These are phyloP conservation scores for Scomber scombrus DNA, from an alignment of 2,113 vertebrate species.

Conservation along the genomic window DNA sequence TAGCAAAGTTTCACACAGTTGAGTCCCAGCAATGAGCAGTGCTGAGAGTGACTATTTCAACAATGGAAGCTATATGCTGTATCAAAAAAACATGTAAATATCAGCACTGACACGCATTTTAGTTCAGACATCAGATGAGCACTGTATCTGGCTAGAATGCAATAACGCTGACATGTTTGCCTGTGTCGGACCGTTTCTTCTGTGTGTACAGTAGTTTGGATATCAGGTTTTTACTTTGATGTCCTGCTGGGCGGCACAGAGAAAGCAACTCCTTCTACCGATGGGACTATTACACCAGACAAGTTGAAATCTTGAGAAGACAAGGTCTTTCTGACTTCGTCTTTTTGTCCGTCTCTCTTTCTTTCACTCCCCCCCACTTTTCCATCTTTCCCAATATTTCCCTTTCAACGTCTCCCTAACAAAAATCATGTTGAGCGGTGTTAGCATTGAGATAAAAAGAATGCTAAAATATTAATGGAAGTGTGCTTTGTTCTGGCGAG, in stretches of 20 bases:
- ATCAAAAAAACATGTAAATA: constrained; percentile 58
- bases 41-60: too few relatives aligned
- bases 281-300: constrained; percentile 73
- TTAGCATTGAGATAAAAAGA: constrained; percentile 94
- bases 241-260: constrained; percentile 65
- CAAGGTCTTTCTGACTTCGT: constrained; percentile 59
- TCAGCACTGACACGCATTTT: constrained; percentile 43
- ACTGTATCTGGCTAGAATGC: constrained; percentile 32
- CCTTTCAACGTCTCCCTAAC: constrained; percentile 67
- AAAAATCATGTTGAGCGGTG: constrained; percentile 89
- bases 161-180: constrained; percentile 55
- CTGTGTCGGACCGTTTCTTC: constrained; percentile 54
- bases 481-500: constrained; percentile 92
- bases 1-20: constrained; percentile 29
- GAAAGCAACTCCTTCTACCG: constrained; percentile 59
- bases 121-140: constrained; percentile 45
- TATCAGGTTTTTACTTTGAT: constrained; percentile 64
- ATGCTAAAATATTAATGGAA: constrained; percentile 96
- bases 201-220: constrained; percentile 63
- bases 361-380: constrained; percentile 44
- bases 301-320: constrained; percentile 74
- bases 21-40: constrained; percentile 21
- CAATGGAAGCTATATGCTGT: neutral
- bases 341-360: constrained; percentile 59
- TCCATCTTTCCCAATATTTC: constrained; percentile 69